phyloP scores from a whole-genome alignment of 23 tunicate genomes.

The Oikopleura dioica region DNA sequence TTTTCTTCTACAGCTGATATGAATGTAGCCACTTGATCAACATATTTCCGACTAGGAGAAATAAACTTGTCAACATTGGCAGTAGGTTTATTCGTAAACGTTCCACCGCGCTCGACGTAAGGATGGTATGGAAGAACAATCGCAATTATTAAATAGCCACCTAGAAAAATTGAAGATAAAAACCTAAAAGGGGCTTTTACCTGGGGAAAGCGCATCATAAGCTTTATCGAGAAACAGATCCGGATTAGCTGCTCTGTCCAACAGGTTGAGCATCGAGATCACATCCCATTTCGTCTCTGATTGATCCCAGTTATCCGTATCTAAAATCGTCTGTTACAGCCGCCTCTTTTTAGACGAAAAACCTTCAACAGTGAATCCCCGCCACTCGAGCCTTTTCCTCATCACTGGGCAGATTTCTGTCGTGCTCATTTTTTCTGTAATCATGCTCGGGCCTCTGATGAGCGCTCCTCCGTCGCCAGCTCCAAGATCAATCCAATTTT shows the following conservation, averaged over 20 bases:
- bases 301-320: neutral
- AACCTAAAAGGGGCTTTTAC: neutral
- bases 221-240: neutral
- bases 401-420: slow-evolving; percentile 9
- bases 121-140: neutral
- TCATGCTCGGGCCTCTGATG: neutral
- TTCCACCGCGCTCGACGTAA: slow-evolving; percentile 10
- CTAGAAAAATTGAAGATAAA: neutral
- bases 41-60: neutral
- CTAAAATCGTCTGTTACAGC: no score
- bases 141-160: slow-evolving; percentile 1
- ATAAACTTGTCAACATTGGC: neutral
- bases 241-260: slow-evolving; percentile 2
- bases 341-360: no score
- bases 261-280: slow-evolving; percentile 8
- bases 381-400: slow-evolving; percentile 2
- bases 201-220: neutral
- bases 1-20: slow-evolving; percentile 3
- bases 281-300: neutral
- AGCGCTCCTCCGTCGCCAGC: slow-evolving; percentile 11
- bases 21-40: neutral
- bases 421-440: neutral
- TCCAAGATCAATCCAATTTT: neutral
- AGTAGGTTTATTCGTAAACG: neutral
- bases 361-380: slow-evolving; percentile 1